Evolutionary conservation across 2,113 vertebrate genomes (phyloP), one percentile per base, ranked within the genome.

Genomic region (Sturnus vulgaris): DNA sequence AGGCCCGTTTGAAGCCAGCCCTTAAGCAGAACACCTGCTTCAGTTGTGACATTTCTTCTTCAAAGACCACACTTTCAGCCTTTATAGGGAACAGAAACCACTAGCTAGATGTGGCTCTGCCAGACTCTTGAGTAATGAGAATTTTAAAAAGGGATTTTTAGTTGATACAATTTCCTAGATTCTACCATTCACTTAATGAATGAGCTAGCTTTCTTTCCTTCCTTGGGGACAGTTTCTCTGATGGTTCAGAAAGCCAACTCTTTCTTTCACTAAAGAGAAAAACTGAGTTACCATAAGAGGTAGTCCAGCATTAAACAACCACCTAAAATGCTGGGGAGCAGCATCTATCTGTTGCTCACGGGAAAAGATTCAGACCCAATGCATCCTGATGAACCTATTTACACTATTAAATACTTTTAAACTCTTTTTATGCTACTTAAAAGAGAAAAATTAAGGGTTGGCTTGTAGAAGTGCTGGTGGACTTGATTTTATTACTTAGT

Each of bases 31-130:
- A 80, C 22, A 59, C 25, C 63, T 79, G 59, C 59, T 77, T 65
- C 50, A 33, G 25, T 50, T 85, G 70, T 89, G 83, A 68, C 55
- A 78, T 71, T 88, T 87, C 52, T 83, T 88, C 85, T 92, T 77
- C 78, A 93, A 90, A 90, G 65, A 86, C 33, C 42, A 77, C 56
- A 71, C 12, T 61, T 82, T 65, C 44, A 76, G 46, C n/a, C 53
- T 92, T 88, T 39, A 68, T 23, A 92, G 79, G 66, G 47, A 89
- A 90, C 25, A 93, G 70, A 92, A 91, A 55, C 56, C 71, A 95
- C 60, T 68, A 91, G 63, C 49, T 19, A 82, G 37, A 89, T 37
- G 23, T 69, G 42, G 49, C 69, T 87, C 56, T 92, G 70, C 56
- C 70, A 92, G 78, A 72, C 55, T 84, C 66, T 56, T 44, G 53